phyloP scores from a whole-genome alignment of 2,113 vertebrate genomes.

The Phoxinus phoxinus region DNA sequence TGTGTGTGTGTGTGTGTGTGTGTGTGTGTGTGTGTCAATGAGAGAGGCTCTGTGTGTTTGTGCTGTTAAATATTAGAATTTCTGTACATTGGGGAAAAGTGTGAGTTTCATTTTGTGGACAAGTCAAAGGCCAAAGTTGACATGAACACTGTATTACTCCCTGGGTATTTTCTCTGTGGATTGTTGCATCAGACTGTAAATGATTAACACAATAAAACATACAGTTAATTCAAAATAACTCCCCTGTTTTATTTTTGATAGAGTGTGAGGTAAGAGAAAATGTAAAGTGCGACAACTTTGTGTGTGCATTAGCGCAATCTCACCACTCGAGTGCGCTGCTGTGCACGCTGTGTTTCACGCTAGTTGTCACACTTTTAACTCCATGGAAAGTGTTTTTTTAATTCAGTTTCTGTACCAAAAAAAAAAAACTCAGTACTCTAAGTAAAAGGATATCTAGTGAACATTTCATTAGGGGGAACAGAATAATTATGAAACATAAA shows the following conservation, averaged over 20 bases:
- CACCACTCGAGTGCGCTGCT: not conserved
- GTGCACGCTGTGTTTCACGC: not conserved
- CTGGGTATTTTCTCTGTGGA: constrained; percentile 71
- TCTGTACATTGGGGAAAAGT: constrained; percentile 66
- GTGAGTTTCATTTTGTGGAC: constrained; percentile 58
- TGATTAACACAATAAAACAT: constrained; percentile 82
- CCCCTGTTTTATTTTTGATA: not conserved
- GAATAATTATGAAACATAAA: too few species aligned
- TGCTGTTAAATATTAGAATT: constrained; percentile 51
- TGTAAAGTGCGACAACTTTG: too few species aligned
- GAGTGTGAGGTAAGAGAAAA: not conserved
- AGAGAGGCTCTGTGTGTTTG: constrained; percentile 44
- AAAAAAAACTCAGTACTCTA: not conserved
- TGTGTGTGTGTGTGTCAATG: constrained; percentile 49
- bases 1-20: not conserved
- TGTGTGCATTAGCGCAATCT: not conserved
- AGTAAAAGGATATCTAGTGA: too few species aligned
- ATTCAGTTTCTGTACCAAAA: not conserved
- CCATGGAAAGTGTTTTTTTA: not conserved
- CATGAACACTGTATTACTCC: constrained; percentile 75
- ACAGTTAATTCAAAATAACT: constrained; percentile 66
- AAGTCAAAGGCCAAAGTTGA: constrained; percentile 74
- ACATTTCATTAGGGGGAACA: too few species aligned
- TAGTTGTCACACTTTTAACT: not conserved
- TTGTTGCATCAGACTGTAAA: constrained; percentile 76